Conservation (phyloP, 2,888 invertebrate genomes). For the Stictocephala bisonia region DNA sequence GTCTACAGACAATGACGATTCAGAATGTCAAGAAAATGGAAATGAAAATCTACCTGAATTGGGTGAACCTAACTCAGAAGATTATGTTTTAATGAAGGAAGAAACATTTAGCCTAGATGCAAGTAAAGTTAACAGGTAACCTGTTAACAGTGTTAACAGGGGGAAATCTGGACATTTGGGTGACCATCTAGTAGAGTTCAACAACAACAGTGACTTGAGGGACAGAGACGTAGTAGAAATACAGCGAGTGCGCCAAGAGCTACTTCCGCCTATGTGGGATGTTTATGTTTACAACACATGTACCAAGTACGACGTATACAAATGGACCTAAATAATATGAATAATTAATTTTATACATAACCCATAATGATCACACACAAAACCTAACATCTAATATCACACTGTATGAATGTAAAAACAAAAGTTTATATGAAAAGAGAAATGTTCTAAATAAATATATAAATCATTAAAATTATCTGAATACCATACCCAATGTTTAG, state of each 20-base stretch:
- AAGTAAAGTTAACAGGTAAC: constrained; percentile 52
- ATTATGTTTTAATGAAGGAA: constrained; percentile 61
- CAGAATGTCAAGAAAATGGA: constrained; percentile 38
- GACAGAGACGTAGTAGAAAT: constrained; percentile 59
- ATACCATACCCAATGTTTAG: no score
- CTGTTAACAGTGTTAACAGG: constrained; percentile 25
- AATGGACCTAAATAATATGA: no score
- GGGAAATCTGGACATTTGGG: constrained; percentile 54
- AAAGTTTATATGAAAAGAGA: no score
- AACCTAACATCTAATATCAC: no score
- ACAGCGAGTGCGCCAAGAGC: constrained; percentile 56
- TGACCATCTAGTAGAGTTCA: constrained; percentile 57
- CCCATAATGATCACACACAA: no score
- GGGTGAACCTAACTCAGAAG: constrained; percentile 59
- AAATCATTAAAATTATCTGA: no score
- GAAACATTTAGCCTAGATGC: constrained; percentile 59
- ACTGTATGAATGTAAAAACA: no score
- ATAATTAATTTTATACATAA: no score
- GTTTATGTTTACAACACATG: no score
- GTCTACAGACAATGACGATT: no score
- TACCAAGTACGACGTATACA: no score
- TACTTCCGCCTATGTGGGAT: constrained; percentile 61
- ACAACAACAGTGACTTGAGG: constrained; percentile 53
- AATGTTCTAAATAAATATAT: no score
- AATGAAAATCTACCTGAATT: constrained; percentile 51